These are phyloP conservation scores for Potamarius usumacintae DNA, from an alignment of 2,113 vertebrate genomes.

Conservation along the genomic window DNA sequence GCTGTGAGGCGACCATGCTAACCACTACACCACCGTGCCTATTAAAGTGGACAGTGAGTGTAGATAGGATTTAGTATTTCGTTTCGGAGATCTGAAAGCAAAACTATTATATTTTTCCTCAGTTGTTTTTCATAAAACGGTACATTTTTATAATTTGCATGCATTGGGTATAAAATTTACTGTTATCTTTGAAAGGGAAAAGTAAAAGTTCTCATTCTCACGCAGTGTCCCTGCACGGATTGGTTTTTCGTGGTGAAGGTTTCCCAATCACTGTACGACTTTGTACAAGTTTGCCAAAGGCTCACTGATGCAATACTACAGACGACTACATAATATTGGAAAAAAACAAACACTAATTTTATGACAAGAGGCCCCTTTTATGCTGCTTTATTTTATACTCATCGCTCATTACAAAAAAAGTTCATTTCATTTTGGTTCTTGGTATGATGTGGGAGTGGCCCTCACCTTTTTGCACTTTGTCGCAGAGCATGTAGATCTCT, in stretches of 20 bases:
- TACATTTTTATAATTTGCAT: too few species aligned
- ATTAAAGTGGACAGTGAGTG: background rate
- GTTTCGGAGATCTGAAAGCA: background rate
- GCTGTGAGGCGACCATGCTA: too few species aligned
- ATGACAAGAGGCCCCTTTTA: background rate
- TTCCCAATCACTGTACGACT: background rate
- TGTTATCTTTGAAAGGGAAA: too few species aligned
- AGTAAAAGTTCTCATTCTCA: too few species aligned
- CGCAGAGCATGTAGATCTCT: slow-evolving; percentile 89
- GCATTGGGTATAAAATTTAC: too few species aligned
- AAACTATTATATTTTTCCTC: background rate
- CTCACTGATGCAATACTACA: too few species aligned
- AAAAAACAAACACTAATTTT: background rate
- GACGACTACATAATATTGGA: background rate
- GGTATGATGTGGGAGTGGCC: background rate
- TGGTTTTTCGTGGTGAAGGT: background rate
- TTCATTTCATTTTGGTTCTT: background rate
- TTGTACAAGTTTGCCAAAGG: background rate
- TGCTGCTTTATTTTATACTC: background rate
- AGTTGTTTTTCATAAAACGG: background rate
- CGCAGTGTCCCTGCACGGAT: background rate
- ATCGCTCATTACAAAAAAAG: background rate
- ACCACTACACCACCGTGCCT: too few species aligned
- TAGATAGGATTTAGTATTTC: background rate
- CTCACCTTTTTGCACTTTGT: slow-evolving; percentile 96